Base-by-base conservation (phyloP, 1,140 invertebrate genomes). In the Drosophila oshimai region DNA sequence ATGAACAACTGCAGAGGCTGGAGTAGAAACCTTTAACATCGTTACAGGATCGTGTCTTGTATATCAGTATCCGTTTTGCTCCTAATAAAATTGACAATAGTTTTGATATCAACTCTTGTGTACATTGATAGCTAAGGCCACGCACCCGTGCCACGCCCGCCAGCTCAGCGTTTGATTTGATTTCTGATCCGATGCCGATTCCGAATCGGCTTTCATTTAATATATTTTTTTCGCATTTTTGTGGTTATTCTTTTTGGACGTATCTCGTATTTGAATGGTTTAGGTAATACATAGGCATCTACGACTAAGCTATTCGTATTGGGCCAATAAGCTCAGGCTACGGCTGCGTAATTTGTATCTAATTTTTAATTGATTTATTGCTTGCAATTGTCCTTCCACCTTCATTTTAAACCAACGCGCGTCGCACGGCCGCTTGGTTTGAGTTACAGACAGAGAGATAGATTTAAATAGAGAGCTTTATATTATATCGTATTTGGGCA, bases 71-170 rank as follows among this genome's bases (percentile, higher is more conserved):
- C 41, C 36, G 36, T 33, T 54, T 49, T 12, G 50, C 20, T 71
- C 34, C 20, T 28, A 39, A 15, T 65, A 74, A 67, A 81, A 81
- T 81, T 81, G 77, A 81, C 77, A 76, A 44, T 81, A 57, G 74
- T 76, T 81, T 81, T 76, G 77, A 76, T 80, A 81, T 80, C 65
- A 80, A 65, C 76, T 80, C 65, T 53, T 65, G 36, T 47, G 49
- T 68, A 72, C 44, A 50, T 60, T 49, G 31, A 67, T 65, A 42
- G 50, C 31, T 69, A 50, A 58, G 31, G 65, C 45, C 39, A 26
- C 37, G 44, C 41, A 37, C 15, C 42, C 54, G 53, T 71, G 76
- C 49, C 44, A 31, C 41, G 58, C 49, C 46, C 22, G 57, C 53
- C 65, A 57, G 72, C 55, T 68, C 36, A 41, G 34, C n/a, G 17